Conservation (phyloP, 2,797 vertebrate genomes). For the Furcifer pardalis region DNA sequence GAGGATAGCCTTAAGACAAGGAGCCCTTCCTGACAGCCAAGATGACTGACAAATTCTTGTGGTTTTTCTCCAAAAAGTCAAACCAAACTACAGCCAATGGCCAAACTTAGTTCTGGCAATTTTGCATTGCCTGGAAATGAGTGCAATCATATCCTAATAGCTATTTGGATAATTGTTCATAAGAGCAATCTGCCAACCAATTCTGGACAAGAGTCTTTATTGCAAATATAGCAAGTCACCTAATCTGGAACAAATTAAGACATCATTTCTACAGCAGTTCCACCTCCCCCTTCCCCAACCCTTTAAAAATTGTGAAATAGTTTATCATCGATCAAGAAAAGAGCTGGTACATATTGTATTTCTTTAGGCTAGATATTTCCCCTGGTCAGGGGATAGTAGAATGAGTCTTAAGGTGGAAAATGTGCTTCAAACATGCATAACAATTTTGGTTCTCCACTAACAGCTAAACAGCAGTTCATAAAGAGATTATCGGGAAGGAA, state of each 20-base stretch:
- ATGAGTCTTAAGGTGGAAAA: constrained; percentile 45
- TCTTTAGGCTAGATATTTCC: constrained; percentile 13
- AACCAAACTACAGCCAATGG: constrained; percentile 75
- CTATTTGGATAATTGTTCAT: constrained; percentile 84
- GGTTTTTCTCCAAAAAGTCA: constrained; percentile 86
- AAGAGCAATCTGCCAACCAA: constrained; percentile 75
- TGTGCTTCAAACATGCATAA: constrained; percentile 24
- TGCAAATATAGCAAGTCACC: constrained; percentile 82
- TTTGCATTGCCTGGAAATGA: constrained; percentile 81
- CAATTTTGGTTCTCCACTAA: constrained; percentile 37
- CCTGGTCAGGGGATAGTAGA: background rate
- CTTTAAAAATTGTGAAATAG: constrained; percentile 78
- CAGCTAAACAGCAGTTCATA: constrained; percentile 42
- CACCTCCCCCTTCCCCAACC: constrained; percentile 76
- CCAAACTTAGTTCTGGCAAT: constrained; percentile 75
- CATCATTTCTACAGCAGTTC: constrained; percentile 79
- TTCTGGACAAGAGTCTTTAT: constrained; percentile 79
- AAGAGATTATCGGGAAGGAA: background rate
- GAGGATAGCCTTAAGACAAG: constrained; percentile 73
- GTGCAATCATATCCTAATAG: constrained; percentile 82
- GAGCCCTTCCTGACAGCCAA: constrained; percentile 75
- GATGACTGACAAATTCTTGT: constrained; percentile 82
- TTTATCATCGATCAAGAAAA: constrained; percentile 78
- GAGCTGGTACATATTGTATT: constrained; percentile 56
- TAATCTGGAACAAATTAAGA: constrained; percentile 86